Base-by-base conservation (phyloP, 2,113 vertebrate genomes). In the Phylloscopus trochilus region DNA sequence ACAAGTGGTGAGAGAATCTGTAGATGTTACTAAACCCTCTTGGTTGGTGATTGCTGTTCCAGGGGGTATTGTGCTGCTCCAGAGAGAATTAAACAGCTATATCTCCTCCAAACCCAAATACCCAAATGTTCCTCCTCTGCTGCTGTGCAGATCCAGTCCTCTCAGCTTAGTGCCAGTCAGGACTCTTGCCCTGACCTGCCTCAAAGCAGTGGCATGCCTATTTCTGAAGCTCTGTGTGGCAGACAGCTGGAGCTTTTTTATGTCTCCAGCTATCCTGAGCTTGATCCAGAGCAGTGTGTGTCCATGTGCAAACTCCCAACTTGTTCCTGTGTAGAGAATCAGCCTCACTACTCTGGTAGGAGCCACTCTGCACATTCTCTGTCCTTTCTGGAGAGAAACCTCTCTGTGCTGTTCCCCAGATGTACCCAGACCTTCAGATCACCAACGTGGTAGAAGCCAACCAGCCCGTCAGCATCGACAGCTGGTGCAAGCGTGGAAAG, bases 361-460 rank as follows among this genome's bases (percentile, higher is more conserved):
- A 58, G 70, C 37, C 3, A 1, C 46, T 60, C 72, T 53, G 20
- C n/a, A 3, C 6, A 0, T 63, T 58, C 14, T 87, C 41, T 78
- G 31, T 59, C 39, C 33, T 43, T 82, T 68, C 75, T 64, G 77
- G 70, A 59, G 20, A 62, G 15, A 47, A 89, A 82, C 62, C 3
- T 43, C 1, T 78, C 30, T 13, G 2, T 95, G 59, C 74, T 35
- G 11, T 67, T 70, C 7, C 87, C 60, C 96, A 99, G 99, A 99
- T 99, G 96, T 99, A 99, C 90, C 99, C 99, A 58, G 99, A 99
- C 81, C 98, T 99, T n/a, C 98, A 99, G 97, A 99, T 99, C 92
- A 99, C 99, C 6, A 99, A 99, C 1, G 99, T 99, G 51, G 98
- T 99, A 97, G 99, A 99, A 83, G 99, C 99, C 74, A 99, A 99